Evolutionary conservation across 30 jellyfish, hydroid and myxozoan genomes (phyloP).

Genomic region (Turritopsis rubra): DNA sequence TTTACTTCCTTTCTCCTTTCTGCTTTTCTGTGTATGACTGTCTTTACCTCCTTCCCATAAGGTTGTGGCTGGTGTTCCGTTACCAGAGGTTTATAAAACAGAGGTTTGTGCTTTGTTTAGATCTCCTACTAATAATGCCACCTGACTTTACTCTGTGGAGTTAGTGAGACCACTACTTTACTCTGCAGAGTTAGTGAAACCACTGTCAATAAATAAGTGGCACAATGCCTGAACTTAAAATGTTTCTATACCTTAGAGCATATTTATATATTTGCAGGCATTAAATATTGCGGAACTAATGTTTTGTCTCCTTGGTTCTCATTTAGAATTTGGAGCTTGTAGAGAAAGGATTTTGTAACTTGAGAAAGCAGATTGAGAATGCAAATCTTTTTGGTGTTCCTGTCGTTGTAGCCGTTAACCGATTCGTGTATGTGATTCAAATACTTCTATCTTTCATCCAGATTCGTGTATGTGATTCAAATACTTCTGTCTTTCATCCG

Average conservation of each 20-base stretch:
- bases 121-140: not conserved
- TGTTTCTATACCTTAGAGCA: not conserved
- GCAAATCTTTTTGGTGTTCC: conserved; percentile 79
- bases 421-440: conserved; percentile 66
- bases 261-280: not conserved
- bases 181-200: no score
- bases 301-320: not conserved
- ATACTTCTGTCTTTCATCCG: no score
- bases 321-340: conserved; percentile 64
- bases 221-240: no score
- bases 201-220: no score
- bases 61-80: conserved; percentile 92
- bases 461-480: not conserved
- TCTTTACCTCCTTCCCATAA: not conserved
- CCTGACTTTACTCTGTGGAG: no score
- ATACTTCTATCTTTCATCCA: not conserved
- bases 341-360: conserved; percentile 75
- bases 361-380: conserved; percentile 73
- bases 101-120: conserved; percentile 40
- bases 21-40: not conserved
- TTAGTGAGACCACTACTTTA: no score
- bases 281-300: not conserved
- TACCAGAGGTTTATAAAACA: conserved; percentile 53
- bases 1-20: not conserved
- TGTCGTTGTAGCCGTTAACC: conserved; percentile 80